Evolutionary conservation across 2,797 vertebrate species (phyloP), one percentile per base, ranked within the genome.

Genomic region (Calcarius lapponicus): DNA sequence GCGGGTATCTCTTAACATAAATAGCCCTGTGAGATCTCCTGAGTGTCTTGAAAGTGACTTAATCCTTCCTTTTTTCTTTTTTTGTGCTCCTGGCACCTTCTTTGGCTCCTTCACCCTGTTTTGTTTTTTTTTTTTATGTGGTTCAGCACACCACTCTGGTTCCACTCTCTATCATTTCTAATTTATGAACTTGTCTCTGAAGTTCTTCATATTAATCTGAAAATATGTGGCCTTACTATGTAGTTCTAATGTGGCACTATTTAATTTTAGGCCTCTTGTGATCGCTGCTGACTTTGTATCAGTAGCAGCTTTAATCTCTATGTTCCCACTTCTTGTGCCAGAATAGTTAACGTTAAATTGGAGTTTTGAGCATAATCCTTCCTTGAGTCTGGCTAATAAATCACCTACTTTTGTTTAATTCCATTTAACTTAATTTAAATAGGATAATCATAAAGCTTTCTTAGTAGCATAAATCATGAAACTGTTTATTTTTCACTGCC

Each of bases 381-480:
- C 17, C 48, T 73, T 15, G 24, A 93, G 12, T 65, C 61, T 83
- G 12, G 31, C 67, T 92, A 89, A 81, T 88, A 73, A 76, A 80
- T 70, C 48, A 22, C 22, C 31, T 73, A 20, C 67, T 62, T 87
- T 26, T 79, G 34, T 56, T 87, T 87, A 10, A 51, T 92, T 61
- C 48, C 5, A 9, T 84, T 84, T 76, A 75, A 76, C 28, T 79
- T 76, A 34, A 69, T 62, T 82, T 74, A 58, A 81, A 70, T 36
- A 51, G 54, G 58, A 64, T 48, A 58, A 66, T 79, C 16, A 12
- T 72, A 60, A 71, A 72, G 13, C 66, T 82, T 89, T 87, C 34
- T 91, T 73, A 1, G 0, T 80, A 60, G 70, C 5, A 1, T 65
- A 58, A 70, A 56, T 89, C 21, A 32, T 12, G 3, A 11, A 78